Evolutionary conservation across 2,797 vertebrate species (phyloP), one percentile per base, ranked within the genome.

Genomic region (Eurystomus glaucurus): DNA sequence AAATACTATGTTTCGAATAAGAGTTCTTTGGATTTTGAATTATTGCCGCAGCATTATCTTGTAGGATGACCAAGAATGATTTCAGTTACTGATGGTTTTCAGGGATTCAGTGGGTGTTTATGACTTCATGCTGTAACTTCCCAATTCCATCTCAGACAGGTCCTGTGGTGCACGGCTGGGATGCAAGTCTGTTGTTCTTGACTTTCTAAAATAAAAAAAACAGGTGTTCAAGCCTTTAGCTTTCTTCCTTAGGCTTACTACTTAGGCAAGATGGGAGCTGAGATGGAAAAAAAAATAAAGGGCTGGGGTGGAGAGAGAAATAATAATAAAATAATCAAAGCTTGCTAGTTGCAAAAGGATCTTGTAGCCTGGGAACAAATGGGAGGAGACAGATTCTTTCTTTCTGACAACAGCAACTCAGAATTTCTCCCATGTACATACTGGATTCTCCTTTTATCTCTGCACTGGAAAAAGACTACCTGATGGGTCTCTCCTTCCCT

Each of bases 121-220:
- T 43, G 14, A 10, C 6, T 46, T 80, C 5, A 39, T 55, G 28
- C 41, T 80, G 15, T 43, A 76, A 35, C 14, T 70, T 84, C 18
- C 21, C 35, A 37, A 3, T 33, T 31, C 28, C 0, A 1, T n/a
- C 22, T 65, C 20, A 37, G 29, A 17, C 41, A 35, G 54, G n/a
- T 39, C 20, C 25, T 37, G 1, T 72, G 43, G 31, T 48, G 72
- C 37, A 15, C 64, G 33, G 14, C 3, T 83, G 54, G 26, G 17
- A 22, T 52, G 45, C 41, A 88, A 79, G 20, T 12, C 31, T 65
- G 20, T 45, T 0, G 0, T 33, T 70, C 31, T 45, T 51, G 10
- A 48, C 39, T 58, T 69, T 12, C 12, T 43, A 19, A 88, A 76
- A 45, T 60, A 55, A 70, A 80, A 31, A 37, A 23, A 60, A 43